Conservation (phyloP, 2,113 vertebrate species). For the Craseonycteris thonglongyai region DNA sequence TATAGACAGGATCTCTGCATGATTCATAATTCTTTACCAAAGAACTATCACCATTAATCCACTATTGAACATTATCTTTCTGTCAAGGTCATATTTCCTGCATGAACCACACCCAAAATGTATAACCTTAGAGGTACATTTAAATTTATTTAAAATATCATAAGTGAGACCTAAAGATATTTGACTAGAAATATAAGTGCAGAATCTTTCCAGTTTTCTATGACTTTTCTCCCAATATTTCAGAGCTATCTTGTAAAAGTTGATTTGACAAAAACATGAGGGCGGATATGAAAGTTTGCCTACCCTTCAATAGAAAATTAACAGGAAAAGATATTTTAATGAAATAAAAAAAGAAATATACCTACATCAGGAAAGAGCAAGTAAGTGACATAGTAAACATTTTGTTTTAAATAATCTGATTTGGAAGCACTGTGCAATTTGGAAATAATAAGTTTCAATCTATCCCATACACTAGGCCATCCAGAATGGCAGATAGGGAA, state of each 20-base stretch:
- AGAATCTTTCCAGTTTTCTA: not conserved
- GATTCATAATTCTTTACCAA: not conserved
- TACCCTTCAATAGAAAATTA: no score
- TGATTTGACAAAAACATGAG: not conserved
- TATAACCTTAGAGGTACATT: not conserved
- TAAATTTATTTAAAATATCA: not conserved
- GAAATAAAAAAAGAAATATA: no score
- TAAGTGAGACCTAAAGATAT: not conserved
- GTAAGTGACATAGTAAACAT: not conserved
- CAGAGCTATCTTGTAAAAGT: not conserved
- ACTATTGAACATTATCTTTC: not conserved
- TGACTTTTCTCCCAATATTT: not conserved
- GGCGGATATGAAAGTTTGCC: no score
- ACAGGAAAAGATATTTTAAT: no score
- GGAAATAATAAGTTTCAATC: not conserved
- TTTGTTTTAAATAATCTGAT: not conserved
- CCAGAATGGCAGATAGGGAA: not conserved
- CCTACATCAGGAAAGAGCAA: not conserved
- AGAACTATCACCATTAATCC: not conserved
- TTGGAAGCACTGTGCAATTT: not conserved
- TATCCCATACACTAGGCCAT: not conserved
- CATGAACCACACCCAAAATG: not conserved
- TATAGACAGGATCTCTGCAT: not conserved
- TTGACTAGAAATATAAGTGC: not conserved
- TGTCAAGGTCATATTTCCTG: not conserved